phyloP scores from a whole-genome alignment of 2,888 invertebrate genomes.

The Caenorhabditis virilis region DNA sequence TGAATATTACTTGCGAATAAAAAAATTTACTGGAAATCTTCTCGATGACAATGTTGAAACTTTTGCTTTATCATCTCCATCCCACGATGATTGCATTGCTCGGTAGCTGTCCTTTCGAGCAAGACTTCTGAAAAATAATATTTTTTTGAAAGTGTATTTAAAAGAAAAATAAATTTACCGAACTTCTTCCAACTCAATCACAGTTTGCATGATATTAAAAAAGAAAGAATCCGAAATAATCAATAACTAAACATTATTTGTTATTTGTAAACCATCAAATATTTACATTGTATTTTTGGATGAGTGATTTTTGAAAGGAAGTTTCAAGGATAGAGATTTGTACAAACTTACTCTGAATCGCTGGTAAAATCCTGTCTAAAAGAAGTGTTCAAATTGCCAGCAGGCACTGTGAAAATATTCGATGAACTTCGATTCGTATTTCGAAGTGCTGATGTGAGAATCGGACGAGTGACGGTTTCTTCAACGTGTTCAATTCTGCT shows the following conservation, averaged over 20 bases:
- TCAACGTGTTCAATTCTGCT: conserved; percentile 41
- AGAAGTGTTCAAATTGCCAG: conserved; percentile 19
- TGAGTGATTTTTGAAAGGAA: no score
- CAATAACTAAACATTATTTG: no score
- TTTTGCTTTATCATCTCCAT: conserved; percentile 30
- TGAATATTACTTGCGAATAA: not conserved
- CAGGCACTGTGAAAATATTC: conserved; percentile 46
- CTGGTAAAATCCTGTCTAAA: conserved; percentile 34
- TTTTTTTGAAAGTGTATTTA: not conserved
- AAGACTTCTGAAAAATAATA: conserved; percentile 56
- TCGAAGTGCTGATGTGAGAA: conserved; percentile 16
- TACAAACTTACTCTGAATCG: conserved; percentile 39
- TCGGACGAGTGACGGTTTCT: conserved; percentile 30
- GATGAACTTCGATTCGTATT: conserved; percentile 10
- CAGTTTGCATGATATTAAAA: conserved; percentile 14
- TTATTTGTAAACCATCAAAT: no score
- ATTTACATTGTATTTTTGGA: no score
- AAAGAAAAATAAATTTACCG: not conserved
- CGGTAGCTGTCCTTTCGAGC: conserved; percentile 65
- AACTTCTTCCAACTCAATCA: conserved; percentile 17
- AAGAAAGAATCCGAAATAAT: not conserved
- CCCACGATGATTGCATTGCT: conserved; percentile 64
- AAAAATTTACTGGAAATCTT: conserved; percentile 11
- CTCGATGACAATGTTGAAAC: conserved; percentile 9
- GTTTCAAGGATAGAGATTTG: no score